Percentiles rank a stretch among this genome's conserved stretches.
phyloP scores from a whole-genome alignment of 2,113 vertebrate species.

The Hydrochoerus hydrochaeris region DNA sequence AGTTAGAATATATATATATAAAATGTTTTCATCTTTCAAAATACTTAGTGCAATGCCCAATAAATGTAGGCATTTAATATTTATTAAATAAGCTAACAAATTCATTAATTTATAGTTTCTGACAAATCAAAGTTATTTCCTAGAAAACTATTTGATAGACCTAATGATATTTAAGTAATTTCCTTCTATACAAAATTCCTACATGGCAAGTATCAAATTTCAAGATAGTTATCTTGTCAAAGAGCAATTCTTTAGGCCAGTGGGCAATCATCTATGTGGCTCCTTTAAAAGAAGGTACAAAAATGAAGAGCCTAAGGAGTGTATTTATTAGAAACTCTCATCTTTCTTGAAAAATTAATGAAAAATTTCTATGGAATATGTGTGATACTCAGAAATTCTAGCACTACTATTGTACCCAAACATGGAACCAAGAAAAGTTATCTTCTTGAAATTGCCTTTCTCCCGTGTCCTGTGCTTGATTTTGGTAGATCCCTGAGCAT shows the following conservation, averaged over 20 bases:
- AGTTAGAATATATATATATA: not conserved
- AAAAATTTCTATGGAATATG: not conserved
- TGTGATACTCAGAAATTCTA: not conserved
- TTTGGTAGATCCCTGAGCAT: not conserved
- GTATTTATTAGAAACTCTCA: not conserved
- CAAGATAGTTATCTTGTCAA: not conserved
- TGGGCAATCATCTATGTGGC: too few species aligned
- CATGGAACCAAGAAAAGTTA: not conserved
- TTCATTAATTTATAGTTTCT: constrained; percentile 20
- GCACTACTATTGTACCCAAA: not conserved
- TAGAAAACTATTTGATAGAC: not conserved
- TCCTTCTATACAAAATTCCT: not conserved
- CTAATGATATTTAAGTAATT: constrained; percentile 1
- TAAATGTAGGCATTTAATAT: not conserved
- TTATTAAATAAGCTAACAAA: not conserved
- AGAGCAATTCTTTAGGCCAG: not conserved
- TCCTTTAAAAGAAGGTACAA: not conserved
- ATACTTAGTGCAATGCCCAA: not conserved
- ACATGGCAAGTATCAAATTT: not conserved
- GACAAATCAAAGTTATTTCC: constrained; percentile 31
- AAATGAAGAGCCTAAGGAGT: not conserved
- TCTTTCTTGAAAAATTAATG: not conserved
- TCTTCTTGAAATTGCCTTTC: not conserved
- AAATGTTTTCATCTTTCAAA: not conserved
- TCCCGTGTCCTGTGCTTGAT: not conserved